These are phyloP conservation scores for Scomber scombrus DNA, from an alignment of 2,113 vertebrate species.

Conservation along the genomic window DNA sequence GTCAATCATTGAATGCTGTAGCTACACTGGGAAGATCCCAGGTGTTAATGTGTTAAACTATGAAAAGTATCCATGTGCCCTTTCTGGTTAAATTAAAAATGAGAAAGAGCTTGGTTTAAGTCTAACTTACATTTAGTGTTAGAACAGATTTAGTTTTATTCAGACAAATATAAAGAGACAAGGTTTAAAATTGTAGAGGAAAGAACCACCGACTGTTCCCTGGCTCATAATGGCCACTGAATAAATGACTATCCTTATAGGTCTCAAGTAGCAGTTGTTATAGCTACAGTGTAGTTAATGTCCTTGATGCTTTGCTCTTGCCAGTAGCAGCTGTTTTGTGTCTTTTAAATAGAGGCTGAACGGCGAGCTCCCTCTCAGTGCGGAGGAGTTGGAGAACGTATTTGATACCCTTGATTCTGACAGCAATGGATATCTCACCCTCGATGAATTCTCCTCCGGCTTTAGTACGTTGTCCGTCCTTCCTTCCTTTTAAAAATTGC, in stretches of 20 bases:
- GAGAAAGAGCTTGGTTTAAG: neutral
- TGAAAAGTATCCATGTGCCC: neutral
- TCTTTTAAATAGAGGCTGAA: slow-evolving; percentile 78
- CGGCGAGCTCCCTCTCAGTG: slow-evolving; percentile 88
- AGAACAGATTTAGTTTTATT: neutral
- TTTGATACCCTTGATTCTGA: slow-evolving; percentile 93
- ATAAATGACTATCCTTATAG: slow-evolving; percentile 1
- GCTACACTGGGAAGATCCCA: slow-evolving; percentile 10
- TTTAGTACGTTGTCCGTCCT: slow-evolving; percentile 87
- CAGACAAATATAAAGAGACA: no score
- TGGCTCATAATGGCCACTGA: neutral
- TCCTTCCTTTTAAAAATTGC: slow-evolving; percentile 9
- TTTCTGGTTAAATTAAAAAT: neutral
- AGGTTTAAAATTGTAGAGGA: neutral
- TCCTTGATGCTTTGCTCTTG: slow-evolving; percentile 42
- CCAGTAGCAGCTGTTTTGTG: slow-evolving; percentile 57
- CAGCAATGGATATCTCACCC: slow-evolving; percentile 91
- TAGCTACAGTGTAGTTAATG: slow-evolving; percentile 34
- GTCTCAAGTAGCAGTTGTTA: slow-evolving; percentile 44
- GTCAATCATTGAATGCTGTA: slow-evolving; percentile 10
- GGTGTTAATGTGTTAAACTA: neutral
- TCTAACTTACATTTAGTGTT: neutral
- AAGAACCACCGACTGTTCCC: neutral
- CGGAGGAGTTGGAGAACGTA: slow-evolving; percentile 92
- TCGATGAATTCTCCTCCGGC: slow-evolving; percentile 91